Percentiles rank a stretch among this genome's conserved stretches.
Conservation (phyloP, 2,888 invertebrate species). For the Epinotia bilunana region DNA sequence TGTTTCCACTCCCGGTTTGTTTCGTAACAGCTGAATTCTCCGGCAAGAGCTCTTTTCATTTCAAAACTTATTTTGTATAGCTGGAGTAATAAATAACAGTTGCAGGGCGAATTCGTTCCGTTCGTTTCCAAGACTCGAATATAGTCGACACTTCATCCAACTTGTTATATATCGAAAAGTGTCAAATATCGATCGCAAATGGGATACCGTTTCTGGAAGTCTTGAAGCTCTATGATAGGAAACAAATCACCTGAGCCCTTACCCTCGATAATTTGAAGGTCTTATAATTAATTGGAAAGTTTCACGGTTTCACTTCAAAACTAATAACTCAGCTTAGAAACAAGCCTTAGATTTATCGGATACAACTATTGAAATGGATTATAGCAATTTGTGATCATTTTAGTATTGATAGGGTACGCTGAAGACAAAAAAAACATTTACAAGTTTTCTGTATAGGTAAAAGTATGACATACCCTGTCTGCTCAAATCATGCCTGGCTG, state of each 20-base stretch:
- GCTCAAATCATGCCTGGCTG: conserved; percentile 61
- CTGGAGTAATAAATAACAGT: conserved; percentile 36
- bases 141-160: not conserved
- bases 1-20: conserved; percentile 25
- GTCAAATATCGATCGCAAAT: not conserved
- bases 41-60: conserved; percentile 35
- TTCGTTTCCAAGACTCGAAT: not conserved
- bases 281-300: conserved; percentile 29
- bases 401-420: not conserved
- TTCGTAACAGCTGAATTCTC: conserved; percentile 31
- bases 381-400: not conserved
- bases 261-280: conserved; percentile 29
- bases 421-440: not conserved
- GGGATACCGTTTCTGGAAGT: too few relatives aligned
- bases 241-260: conserved; percentile 18
- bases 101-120: conserved; percentile 15
- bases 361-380: conserved; percentile 3
- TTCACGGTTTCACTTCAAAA: conserved; percentile 36
- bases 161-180: not conserved
- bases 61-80: conserved; percentile 40
- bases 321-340: conserved; percentile 19
- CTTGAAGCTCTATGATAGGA: not conserved
- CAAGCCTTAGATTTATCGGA: conserved; percentile 29
- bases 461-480: conserved; percentile 50
- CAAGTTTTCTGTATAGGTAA: not conserved